Base-by-base conservation (phyloP, 2,888 invertebrate genomes). In the Abrostola tripartita region DNA sequence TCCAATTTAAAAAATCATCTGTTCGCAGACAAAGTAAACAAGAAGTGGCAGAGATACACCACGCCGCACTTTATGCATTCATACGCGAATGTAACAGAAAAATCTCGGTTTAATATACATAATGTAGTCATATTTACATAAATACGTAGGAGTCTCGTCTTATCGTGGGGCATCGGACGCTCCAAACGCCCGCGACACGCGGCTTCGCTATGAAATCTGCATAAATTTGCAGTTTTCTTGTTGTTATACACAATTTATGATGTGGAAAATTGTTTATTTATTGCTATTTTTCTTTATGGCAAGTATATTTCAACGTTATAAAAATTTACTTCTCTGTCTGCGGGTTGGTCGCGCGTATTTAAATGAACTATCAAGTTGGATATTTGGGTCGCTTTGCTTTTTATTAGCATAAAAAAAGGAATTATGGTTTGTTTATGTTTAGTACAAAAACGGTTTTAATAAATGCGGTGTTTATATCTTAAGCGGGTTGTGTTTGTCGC, bases 181-280 rank as follows among this genome's bases (percentile, higher is more conserved):
- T 78, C 67, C 65, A 76, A 81, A 80, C 78, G 80, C 75, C 70
- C 85, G 84, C 87, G 88, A 85, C 86, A 86, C 86, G 84, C 86
- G 83, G 86, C 82, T 74, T 75, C 79, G 86, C 86, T 81, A 85
- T 86, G 85, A 91, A 90, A 92, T 92, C 90, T 92, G 90, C 92
- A 92, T 92, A 89, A 88, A 91, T 92, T 91, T 92, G 90, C 91
- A 92, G 90, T 92, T 91, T 89, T 88, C 90, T 89, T 90, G 89
- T 88, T 91, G 89, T 89, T 90, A 86, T 83, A 86, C 84, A 78
- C 83, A 81, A 89, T 90, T 89, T 90, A 92, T 88, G 84, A 84
- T 78, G 85, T 86, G 88, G 88, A 90, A 91, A 92, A 91, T 91
- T 90, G 86, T 86, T 90, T 90, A 90, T 92, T 91, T 91, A 91